phyloP scores from a whole-genome alignment of 2,113 vertebrate species.

The Myiopsitta monachus region DNA sequence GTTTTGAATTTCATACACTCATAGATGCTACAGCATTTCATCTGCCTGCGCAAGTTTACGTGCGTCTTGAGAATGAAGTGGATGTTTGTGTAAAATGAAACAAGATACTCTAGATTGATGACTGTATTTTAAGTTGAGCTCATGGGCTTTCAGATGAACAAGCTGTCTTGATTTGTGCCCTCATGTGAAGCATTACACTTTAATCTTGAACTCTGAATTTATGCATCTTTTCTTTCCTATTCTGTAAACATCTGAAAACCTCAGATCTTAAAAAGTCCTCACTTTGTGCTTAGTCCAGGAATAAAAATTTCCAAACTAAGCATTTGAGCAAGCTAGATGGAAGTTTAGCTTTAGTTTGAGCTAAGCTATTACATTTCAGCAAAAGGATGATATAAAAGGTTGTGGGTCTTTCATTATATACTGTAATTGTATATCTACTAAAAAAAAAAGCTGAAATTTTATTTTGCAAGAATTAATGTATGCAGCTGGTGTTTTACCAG shows the following conservation, averaged over 20 bases:
- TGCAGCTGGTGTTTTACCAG: neutral
- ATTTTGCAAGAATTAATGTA: neutral
- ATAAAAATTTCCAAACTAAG: neutral
- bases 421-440: neutral
- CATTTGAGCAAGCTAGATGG: neutral
- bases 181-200: neutral
- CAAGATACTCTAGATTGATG: neutral
- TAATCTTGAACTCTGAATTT: neutral
- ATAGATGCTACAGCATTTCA: neutral
- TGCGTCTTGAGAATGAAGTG: neutral
- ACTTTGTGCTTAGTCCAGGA: neutral
- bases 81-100: neutral
- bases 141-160: neutral
- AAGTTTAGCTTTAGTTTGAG: neutral
- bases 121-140: neutral
- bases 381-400: neutral
- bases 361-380: neutral
- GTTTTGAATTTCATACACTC: neutral
- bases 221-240: neutral
- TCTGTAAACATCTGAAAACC: constrained; percentile 8
- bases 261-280: neutral
- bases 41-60: neutral
- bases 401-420: neutral
- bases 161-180: constrained; percentile 3
- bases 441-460: neutral